These are phyloP conservation scores for Helicolenus hilgendorfi DNA, from an alignment of 2,797 vertebrate species.

Conservation along the genomic window DNA sequence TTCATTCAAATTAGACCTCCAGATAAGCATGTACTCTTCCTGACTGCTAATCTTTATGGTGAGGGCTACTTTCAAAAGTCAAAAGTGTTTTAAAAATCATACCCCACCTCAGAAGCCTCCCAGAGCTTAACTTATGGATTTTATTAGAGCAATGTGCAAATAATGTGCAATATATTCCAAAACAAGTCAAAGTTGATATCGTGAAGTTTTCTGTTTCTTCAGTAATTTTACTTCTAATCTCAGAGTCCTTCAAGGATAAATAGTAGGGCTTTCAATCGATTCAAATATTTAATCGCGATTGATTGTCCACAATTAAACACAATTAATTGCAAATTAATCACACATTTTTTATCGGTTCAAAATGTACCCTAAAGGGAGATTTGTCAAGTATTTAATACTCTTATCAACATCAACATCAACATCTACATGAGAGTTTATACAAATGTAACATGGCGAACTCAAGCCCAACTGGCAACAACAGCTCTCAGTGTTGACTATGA, in stretches of 20 bases:
- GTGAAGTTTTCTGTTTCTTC: neutral
- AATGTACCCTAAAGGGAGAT: too few relatives aligned
- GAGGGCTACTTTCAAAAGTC: slow-evolving; percentile 5
- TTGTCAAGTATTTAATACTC: too few relatives aligned
- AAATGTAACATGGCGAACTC: too few relatives aligned
- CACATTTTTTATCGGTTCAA: too few relatives aligned
- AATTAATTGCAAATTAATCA: too few relatives aligned
- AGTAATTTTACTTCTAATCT: neutral
- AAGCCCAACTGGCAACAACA: too few relatives aligned
- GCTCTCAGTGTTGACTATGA: too few relatives aligned
- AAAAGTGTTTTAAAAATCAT: neutral
- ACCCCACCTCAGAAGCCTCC: neutral
- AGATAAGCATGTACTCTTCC: slow-evolving; percentile 4
- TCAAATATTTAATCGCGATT: too few relatives aligned
- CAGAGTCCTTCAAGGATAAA: neutral
- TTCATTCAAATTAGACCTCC: slow-evolving; percentile 25
- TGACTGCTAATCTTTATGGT: slow-evolving; percentile 14
- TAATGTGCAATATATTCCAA: neutral
- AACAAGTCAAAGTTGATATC: neutral
- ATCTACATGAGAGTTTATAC: too few relatives aligned
- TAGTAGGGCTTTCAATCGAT: too few relatives aligned
- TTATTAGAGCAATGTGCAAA: slow-evolving; percentile 12
- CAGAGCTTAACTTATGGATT: neutral
- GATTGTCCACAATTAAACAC: too few relatives aligned
- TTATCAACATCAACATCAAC: too few relatives aligned